These are phyloP conservation scores for Amphimallon solstitiale DNA, from an alignment of 2,888 invertebrate genomes.

Conservation along the genomic window DNA sequence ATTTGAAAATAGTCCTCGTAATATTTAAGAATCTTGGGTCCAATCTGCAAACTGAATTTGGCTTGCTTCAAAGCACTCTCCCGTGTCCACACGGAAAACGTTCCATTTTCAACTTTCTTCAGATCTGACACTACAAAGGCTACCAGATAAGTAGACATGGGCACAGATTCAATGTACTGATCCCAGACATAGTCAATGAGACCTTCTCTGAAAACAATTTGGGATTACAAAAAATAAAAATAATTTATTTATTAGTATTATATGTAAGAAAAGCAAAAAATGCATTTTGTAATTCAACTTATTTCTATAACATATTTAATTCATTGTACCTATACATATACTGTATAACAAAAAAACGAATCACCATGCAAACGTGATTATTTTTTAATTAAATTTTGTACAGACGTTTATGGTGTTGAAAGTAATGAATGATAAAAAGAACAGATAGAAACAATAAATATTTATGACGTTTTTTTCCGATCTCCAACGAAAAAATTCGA, in stretches of 20 bases:
- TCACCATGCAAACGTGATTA: too few species aligned
- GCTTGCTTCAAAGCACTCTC: constrained; percentile 77
- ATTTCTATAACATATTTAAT: too few species aligned
- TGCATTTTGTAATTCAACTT: too few species aligned
- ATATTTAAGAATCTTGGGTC: constrained; percentile 76
- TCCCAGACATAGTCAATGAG: constrained; percentile 78
- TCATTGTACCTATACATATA: too few species aligned
- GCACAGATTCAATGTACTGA: constrained; percentile 78
- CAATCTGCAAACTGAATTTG: constrained; percentile 79
- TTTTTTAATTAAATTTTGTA: too few species aligned
- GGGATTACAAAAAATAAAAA: too few species aligned
- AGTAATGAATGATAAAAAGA: too few species aligned
- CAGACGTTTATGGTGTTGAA: too few species aligned
- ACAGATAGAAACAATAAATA: too few species aligned
- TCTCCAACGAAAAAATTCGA: too few species aligned
- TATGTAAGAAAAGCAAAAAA: background rate
- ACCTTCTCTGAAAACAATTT: constrained; percentile 64
- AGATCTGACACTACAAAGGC: constrained; percentile 87
- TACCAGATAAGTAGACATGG: constrained; percentile 91
- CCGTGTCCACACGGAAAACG: constrained; percentile 78
- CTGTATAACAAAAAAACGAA: too few species aligned
- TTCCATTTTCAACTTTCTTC: constrained; percentile 66
- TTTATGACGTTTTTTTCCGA: too few species aligned
- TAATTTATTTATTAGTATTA: background rate
- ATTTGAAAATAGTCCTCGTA: constrained; percentile 81